These are phyloP conservation scores for Anadara kagoshimensis DNA, from an alignment of 1,140 invertebrate species.

Conservation along the genomic window DNA sequence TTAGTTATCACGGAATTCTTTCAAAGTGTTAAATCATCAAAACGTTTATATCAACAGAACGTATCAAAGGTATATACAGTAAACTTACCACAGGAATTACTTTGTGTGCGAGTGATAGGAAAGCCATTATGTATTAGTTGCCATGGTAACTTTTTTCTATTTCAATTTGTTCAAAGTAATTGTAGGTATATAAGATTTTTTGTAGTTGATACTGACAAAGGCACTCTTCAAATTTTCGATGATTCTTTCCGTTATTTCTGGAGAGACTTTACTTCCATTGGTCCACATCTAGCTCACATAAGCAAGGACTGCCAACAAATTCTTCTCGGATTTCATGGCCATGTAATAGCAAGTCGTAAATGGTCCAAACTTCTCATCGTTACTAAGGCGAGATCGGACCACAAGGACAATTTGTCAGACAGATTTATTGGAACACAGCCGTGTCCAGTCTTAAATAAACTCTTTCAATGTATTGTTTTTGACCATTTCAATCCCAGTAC, in stretches of 20 bases:
- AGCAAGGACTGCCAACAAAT: neutral
- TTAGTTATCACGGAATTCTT: slow-evolving; percentile 1
- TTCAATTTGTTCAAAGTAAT: slow-evolving; percentile 1
- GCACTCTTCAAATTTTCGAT: neutral
- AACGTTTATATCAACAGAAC: neutral
- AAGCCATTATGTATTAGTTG: slow-evolving; percentile 13
- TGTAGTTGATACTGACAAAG: neutral
- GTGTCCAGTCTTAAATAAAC: no score
- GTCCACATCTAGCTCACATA: slow-evolving; percentile 5
- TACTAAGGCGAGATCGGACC: no score
- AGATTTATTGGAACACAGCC: no score
- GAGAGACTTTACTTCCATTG: neutral
- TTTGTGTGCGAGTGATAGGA: slow-evolving; percentile 11
- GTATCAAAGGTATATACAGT: neutral
- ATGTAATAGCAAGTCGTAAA: neutral
- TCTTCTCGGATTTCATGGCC: neutral
- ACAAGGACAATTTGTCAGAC: no score
- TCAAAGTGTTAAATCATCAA: no score
- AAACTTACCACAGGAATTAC: slow-evolving; percentile 1
- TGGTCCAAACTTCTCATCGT: slow-evolving; percentile 1
- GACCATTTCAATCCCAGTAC: no score
- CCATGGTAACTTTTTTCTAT: slow-evolving; percentile 5
- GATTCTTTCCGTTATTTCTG: slow-evolving; percentile 2
- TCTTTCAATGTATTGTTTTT: no score
- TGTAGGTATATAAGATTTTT: slow-evolving; percentile 15